A percentile compares a stretch with the other conserved stretches of the same genome.
phyloP scores from a whole-genome alignment of 2,113 vertebrate genomes.

The Daboia siamensis region DNA sequence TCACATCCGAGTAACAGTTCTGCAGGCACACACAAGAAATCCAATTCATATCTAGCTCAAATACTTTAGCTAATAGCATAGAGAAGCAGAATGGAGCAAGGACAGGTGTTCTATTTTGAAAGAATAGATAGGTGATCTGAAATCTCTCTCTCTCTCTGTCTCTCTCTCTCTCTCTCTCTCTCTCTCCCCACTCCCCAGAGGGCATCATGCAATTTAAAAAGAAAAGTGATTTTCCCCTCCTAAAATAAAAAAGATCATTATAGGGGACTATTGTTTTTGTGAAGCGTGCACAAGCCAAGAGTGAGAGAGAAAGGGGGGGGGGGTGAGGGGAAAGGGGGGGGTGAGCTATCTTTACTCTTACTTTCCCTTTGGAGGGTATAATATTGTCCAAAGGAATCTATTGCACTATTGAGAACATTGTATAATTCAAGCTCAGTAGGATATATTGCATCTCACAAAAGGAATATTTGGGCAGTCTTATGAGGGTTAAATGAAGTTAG shows the following conservation, averaged over 20 bases:
- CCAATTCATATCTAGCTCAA: slow-evolving; percentile 39
- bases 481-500: not conserved
- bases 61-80: slow-evolving; percentile 22
- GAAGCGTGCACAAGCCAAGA: not conserved
- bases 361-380: not conserved
- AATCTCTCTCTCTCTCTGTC: slow-evolving; percentile 2
- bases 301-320: not conserved
- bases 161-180: not conserved
- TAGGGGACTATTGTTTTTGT: not conserved
- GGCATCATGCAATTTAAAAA: slow-evolving; percentile 23
- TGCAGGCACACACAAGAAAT: slow-evolving; percentile 15
- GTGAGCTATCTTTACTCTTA: not conserved
- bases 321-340: not conserved
- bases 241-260: not conserved
- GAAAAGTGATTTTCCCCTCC: not conserved
- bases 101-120: slow-evolving; percentile 19
- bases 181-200: not conserved
- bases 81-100: slow-evolving; percentile 3
- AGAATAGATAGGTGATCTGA: slow-evolving; percentile 27
- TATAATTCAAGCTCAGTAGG: not conserved
- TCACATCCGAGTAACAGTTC: slow-evolving; percentile 21
- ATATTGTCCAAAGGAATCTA: not conserved
- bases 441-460: not conserved
- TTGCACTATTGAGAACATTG: not conserved
- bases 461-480: not conserved